Conservation (phyloP, 2,113 vertebrate genomes). For the Tautogolabrus adspersus region DNA sequence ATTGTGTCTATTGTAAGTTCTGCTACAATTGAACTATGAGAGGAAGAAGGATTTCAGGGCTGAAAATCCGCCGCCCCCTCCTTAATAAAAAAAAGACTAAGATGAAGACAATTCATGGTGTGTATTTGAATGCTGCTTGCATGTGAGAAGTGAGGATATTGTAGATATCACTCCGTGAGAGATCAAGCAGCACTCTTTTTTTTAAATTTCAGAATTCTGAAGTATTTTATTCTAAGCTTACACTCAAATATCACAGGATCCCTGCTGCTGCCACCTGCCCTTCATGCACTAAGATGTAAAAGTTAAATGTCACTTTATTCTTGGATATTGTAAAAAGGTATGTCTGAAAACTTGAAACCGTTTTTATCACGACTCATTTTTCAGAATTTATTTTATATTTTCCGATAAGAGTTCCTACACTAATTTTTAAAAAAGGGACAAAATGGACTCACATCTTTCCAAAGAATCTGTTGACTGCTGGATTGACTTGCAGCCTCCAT, state of each 20-base stretch:
- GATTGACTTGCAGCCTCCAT: constrained; percentile 79
- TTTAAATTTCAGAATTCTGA: constrained; percentile 22
- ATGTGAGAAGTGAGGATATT: constrained; percentile 23
- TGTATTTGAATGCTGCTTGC: constrained; percentile 44
- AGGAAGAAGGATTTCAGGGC: constrained; percentile 22
- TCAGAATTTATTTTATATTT: not conserved
- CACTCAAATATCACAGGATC: constrained; percentile 18
- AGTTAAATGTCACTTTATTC: not conserved
- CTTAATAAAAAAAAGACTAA: constrained; percentile 29
- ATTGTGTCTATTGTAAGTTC: constrained; percentile 26
- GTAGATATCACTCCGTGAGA: constrained; percentile 37
- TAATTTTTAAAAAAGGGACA: not conserved
- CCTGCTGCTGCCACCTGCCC: constrained; percentile 3
- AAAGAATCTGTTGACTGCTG: constrained; percentile 82
- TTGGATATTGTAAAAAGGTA: not conserved
- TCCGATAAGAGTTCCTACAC: not conserved
- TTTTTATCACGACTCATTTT: no score
- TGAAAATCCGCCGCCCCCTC: constrained; percentile 5
- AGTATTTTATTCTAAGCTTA: constrained; percentile 28
- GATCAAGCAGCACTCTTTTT: constrained; percentile 35
- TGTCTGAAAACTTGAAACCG: not conserved
- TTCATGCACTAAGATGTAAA: constrained; percentile 32
- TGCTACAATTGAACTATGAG: constrained; percentile 31
- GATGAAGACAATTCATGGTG: constrained; percentile 32
- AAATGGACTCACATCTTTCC: constrained; percentile 84